Base-by-base conservation (phyloP, 2,888 invertebrate genomes). In the Ischnura elegans region DNA sequence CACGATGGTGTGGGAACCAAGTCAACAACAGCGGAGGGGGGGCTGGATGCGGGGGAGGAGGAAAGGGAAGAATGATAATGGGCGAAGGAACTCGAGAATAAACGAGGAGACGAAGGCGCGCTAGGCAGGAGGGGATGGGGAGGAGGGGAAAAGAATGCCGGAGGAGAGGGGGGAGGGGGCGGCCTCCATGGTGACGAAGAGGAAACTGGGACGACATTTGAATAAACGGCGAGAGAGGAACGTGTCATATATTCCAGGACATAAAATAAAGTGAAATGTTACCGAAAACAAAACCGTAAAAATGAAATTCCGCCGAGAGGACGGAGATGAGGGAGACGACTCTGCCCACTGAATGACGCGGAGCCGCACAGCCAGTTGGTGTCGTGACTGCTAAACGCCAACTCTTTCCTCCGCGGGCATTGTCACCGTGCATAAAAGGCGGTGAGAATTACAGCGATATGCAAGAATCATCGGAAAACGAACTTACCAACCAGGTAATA, bases 131-230 rank as follows among this genome's bases (percentile, higher is more conserved):
- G 25, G 29, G 10, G 76, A 13, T 6, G 66, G 19, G n/a, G 61
- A n/a, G n/a, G 10, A 61, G 61, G 61, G 61, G 61, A n/a, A 76
- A 36, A 76, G 76, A 76, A 76, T 76, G 36, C 29, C 36, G 36
- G 36, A 36, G 36, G 36, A 36, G 8, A 36, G 66, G 66, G 76
- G 76, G 13, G 76, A 36, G 61, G 13, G 61, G 25, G 25, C 6
- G 61, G 36, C 8, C 13, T 8, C 29, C 29, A 8, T 13, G 1
- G 61, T 25, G 61, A 36, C 36, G 76, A 36, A 36, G 76, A 76
- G 76, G 76, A 76, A 76, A 76, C 76, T 76, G 76, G 76, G 76
- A 76, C 76, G 36, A 76, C 76, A 76, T 76, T 76, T 76, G 76
- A 76, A 76, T 76, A 36, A 76, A 76, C 29, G 76, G 10, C 13